phyloP scores from a whole-genome alignment of 2,888 invertebrate genomes.

The Oligia strigilis region DNA sequence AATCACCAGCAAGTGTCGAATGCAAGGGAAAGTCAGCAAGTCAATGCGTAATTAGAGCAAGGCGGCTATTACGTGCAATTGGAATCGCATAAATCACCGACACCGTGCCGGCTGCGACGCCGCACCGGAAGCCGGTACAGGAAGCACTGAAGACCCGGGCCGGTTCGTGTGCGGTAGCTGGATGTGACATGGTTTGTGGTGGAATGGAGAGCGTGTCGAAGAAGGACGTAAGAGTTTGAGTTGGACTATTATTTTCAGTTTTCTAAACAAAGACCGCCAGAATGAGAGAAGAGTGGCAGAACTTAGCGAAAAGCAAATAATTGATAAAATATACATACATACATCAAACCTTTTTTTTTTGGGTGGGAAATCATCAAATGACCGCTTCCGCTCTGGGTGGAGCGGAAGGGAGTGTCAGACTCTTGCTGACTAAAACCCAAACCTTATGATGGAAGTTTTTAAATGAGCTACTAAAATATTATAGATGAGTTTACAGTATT shows the following conservation, averaged over 20 bases:
- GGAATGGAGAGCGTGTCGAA: not conserved
- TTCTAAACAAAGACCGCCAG: not conserved
- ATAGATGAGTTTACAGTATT: not conserved
- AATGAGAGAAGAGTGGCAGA: not conserved
- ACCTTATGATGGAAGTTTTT: not conserved
- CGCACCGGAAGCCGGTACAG: conserved; percentile 84
- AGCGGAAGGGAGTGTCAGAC: no score
- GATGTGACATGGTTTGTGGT: conserved; percentile 65
- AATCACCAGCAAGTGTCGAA: conserved; percentile 38
- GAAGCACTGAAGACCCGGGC: conserved; percentile 84
- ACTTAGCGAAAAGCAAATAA: not conserved
- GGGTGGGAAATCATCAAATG: no score
- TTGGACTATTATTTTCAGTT: not conserved
- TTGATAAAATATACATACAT: not conserved
- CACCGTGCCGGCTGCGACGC: conserved; percentile 79
- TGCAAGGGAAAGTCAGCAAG: conserved; percentile 62
- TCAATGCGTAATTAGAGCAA: conserved; percentile 73
- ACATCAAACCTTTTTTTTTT: not conserved
- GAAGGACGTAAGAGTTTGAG: not conserved
- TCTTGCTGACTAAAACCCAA: no score
- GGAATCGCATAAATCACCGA: conserved; percentile 87
- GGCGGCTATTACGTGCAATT: conserved; percentile 84
- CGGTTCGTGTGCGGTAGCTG: conserved; percentile 62
- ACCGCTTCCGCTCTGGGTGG: no score
- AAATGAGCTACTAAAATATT: not conserved